These are phyloP conservation scores for Argentina silus DNA, from an alignment of 2,797 vertebrate species.

Conservation along the genomic window DNA sequence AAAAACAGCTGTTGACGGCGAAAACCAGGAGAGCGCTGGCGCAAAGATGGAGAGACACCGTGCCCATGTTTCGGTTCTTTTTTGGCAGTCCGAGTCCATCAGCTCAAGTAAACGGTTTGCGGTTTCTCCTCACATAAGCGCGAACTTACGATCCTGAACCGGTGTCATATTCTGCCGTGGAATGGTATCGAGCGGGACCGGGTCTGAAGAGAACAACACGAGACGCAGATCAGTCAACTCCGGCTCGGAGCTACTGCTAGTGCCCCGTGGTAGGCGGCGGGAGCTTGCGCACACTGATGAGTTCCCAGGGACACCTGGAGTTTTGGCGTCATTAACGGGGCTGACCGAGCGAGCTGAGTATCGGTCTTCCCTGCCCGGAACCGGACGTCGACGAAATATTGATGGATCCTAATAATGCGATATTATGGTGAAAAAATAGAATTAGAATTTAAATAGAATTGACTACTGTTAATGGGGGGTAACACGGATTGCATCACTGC, in stretches of 20 bases:
- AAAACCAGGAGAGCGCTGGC: conserved; percentile 44
- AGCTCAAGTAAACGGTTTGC: conserved; percentile 20
- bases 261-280: conserved; percentile 29
- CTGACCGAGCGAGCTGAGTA: background rate
- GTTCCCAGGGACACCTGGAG: conserved; percentile 12
- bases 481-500: too few species aligned
- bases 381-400: too few species aligned
- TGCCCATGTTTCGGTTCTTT: conserved; percentile 50
- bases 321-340: background rate
- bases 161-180: conserved; percentile 21
- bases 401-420: too few species aligned
- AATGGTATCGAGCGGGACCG: conserved; percentile 20
- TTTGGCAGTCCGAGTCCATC: background rate
- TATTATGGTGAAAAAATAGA: too few species aligned
- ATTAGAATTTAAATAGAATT: too few species aligned
- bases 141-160: conserved; percentile 17
- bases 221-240: conserved; percentile 62
- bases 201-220: conserved; percentile 21
- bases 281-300: conserved; percentile 33
- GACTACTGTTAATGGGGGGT: too few species aligned
- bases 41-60: conserved; percentile 38
- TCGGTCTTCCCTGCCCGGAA: too few species aligned
- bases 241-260: conserved; percentile 31
- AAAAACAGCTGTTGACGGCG: conserved; percentile 29
- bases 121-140: conserved; percentile 20